Evolutionary conservation across 2,113 vertebrate genomes (phyloP).

Genomic region (Catharus fuscescens): DNA sequence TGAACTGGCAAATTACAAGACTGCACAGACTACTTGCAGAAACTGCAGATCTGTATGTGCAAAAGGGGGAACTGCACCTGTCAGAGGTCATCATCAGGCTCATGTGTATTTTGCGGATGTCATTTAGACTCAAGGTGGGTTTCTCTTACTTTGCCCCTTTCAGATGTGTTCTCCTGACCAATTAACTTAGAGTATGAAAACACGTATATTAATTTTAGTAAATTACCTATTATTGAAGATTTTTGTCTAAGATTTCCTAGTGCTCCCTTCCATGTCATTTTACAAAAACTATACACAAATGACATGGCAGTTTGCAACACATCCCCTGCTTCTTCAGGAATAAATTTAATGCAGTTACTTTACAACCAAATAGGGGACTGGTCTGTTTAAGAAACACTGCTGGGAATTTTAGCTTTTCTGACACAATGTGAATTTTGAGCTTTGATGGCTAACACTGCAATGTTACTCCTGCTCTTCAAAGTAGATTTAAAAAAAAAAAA

Average conservation of each 20-base stretch:
- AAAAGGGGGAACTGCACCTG: neutral
- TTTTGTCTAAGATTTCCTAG: neutral
- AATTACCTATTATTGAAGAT: neutral
- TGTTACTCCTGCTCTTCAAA: neutral
- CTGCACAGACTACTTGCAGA: neutral
- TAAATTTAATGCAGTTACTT: neutral
- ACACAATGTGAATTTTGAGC: conserved; percentile 9
- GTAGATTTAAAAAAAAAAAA: neutral
- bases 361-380: neutral
- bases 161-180: neutral
- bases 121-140: neutral
- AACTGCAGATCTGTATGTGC: neutral
- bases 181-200: neutral
- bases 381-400: neutral
- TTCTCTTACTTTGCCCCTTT: neutral
- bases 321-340: neutral
- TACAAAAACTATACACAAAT: neutral
- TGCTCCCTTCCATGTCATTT: neutral
- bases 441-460: conserved; percentile 1
- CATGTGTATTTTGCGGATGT: neutral
- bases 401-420: neutral
- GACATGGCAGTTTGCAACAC: neutral
- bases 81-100: neutral
- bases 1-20: neutral
- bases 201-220: neutral